Base-by-base conservation (phyloP, 2,888 invertebrate genomes). In the Achlya flavicornis region DNA sequence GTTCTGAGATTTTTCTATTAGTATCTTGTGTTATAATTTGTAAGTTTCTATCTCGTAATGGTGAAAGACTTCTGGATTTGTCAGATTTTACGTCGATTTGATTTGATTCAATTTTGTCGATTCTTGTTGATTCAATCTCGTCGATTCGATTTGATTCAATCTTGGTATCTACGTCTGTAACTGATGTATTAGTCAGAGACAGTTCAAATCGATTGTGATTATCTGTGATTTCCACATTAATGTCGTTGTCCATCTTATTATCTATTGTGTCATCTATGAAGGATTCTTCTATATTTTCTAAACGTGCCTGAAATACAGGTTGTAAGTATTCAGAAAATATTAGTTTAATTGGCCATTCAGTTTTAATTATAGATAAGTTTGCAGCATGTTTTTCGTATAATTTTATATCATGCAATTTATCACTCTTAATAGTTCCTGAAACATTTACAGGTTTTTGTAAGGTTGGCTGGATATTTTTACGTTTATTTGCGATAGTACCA, bases 311-410 rank as follows among this genome's bases (percentile, higher is more conserved):
- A 33, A 78, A 76, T 58, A 75, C 59, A 35, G 80, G 78, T 43
- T 73, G 66, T 61, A 74, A 73, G 63, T 71, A 80, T 71, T 89
- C 84, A n/a, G 77, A 76, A 65, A 88, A 75, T 4, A 84, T 48
- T 58, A 87, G 64, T 67, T 75, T 79, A 38, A 72, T 78, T 16
- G 87, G 82, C 46, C 71, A 63, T n/a, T 70, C 69, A 12, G 74
- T 66, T 72, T 79, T 76, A 32, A 83, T 79, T 61, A 69, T 43
- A 7, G 80, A 76, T 61, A 83, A 67, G 66, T 75, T 71, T 19
- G 85, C 77, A 32, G 75, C 65, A 70, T 85, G 76, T 71, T 82
- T 86, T 41, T 75, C 66, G 14, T 70, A 64, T 58, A 75, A 58
- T 43, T 72, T 61, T 58, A 70, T 61, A 58, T 65, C 68, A 63